These are phyloP conservation scores for Gryllus bimaculatus DNA, from an alignment of 1,140 invertebrate genomes.

Conservation along the genomic window DNA sequence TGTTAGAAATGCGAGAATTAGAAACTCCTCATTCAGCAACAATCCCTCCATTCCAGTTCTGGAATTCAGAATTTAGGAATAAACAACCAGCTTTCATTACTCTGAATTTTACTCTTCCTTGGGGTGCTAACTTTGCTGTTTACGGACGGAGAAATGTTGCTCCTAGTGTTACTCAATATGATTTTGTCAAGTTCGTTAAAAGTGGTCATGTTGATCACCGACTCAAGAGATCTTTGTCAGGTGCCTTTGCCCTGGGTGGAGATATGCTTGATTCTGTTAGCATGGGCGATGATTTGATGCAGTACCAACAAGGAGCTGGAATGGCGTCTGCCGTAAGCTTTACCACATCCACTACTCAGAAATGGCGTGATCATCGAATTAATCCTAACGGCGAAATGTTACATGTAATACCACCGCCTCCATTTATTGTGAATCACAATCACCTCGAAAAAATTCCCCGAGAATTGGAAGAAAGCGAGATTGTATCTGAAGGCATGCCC, in stretches of 20 bases:
- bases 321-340: conserved; percentile 35
- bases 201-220: conserved; percentile 69
- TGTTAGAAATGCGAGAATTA: conserved; percentile 69
- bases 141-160: conserved; percentile 85
- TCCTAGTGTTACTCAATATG: conserved; percentile 90
- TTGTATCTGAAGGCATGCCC: not conserved
- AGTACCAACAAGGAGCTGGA: not conserved
- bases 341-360: conserved; percentile 25
- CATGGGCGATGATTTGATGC: not conserved
- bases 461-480: not conserved
- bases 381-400: not conserved
- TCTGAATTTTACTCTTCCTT: conserved; percentile 81
- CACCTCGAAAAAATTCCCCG: conserved; percentile 22
- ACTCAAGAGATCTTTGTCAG: conserved; percentile 38
- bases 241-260: not conserved
- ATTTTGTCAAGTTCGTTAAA: conserved; percentile 86
- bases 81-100: conserved; percentile 79
- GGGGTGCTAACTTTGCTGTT: conserved; percentile 85
- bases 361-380: conserved; percentile 14
- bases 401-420: conserved; percentile 20
- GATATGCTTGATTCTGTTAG: conserved; percentile 18
- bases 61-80: conserved; percentile 83
- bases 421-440: conserved; percentile 20
- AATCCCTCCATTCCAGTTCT: conserved; percentile 81
- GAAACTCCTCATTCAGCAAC: conserved; percentile 68